Evolutionary conservation across 2,888 invertebrate species (phyloP).

Genomic region (Smittia sp.): DNA sequence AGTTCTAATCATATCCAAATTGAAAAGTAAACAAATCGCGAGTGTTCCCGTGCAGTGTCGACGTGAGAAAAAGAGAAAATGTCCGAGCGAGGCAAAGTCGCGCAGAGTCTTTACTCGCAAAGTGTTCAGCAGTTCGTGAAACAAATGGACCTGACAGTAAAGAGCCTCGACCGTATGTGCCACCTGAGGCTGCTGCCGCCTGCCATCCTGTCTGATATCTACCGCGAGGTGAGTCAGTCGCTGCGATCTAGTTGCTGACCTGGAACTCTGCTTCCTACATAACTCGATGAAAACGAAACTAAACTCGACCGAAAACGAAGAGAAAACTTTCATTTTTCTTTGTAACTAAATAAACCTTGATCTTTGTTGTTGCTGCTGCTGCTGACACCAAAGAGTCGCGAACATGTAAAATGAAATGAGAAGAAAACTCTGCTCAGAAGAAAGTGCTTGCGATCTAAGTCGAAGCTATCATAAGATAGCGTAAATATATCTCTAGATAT

Average conservation of each 20-base stretch:
- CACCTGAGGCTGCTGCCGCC: constrained; percentile 49
- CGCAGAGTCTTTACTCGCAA: neutral
- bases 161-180: neutral
- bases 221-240: constrained; percentile 51
- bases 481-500: no score
- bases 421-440: constrained; percentile 2
- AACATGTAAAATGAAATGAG: constrained; percentile 11
- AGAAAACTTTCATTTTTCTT: constrained; percentile 40
- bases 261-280: neutral
- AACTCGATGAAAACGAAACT: neutral
- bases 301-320: neutral
- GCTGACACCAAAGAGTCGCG: neutral
- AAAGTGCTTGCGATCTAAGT: neutral
- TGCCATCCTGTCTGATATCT: constrained; percentile 51
- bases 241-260: neutral
- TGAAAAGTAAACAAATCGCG: no score
- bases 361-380: constrained; percentile 24
- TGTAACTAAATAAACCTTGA: constrained; percentile 31
- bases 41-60: no score
- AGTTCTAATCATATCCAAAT: no score
- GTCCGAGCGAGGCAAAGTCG: no score
- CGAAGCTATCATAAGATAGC: no score
- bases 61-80: no score
- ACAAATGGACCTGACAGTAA: constrained; percentile 25
- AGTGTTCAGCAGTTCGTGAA: constrained; percentile 12